phyloP scores from a whole-genome alignment of 2,888 invertebrate species.

The Tenthredo amoena region DNA sequence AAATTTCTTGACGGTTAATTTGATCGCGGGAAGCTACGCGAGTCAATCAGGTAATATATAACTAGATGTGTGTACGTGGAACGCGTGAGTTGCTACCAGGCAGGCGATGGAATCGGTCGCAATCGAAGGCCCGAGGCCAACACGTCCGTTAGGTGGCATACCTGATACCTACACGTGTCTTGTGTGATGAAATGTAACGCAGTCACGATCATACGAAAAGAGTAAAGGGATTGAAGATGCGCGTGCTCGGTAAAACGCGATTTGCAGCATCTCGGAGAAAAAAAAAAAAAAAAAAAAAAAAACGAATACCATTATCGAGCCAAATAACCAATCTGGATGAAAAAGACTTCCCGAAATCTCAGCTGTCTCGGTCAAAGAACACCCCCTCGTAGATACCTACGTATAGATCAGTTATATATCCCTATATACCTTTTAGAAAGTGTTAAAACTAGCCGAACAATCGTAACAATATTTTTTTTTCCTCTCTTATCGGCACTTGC shows the following conservation, averaged over 20 bases:
- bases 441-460: conserved; percentile 20
- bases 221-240: conserved; percentile 32
- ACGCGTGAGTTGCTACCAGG: conserved; percentile 48
- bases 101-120: conserved; percentile 46
- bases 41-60: conserved; percentile 27
- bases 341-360: background rate
- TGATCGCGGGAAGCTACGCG: background rate
- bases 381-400: background rate
- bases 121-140: conserved; percentile 52
- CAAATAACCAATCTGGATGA: conserved; percentile 2
- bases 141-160: conserved; percentile 54
- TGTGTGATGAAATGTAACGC: conserved; percentile 53
- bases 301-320: background rate
- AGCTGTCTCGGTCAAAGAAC: background rate
- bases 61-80: conserved; percentile 43
- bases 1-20: conserved; percentile 7
- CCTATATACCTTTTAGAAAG: conserved; percentile 8
- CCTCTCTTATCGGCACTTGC: conserved; percentile 22
- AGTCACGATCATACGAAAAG: conserved; percentile 35
- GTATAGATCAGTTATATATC: background rate
- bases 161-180: conserved; percentile 54
- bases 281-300: background rate
- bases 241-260: background rate
- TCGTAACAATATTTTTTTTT: conserved; percentile 4
- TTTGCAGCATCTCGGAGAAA: background rate